These are phyloP conservation scores for Chesias legatella DNA, from an alignment of 2,888 invertebrate species.

Conservation along the genomic window DNA sequence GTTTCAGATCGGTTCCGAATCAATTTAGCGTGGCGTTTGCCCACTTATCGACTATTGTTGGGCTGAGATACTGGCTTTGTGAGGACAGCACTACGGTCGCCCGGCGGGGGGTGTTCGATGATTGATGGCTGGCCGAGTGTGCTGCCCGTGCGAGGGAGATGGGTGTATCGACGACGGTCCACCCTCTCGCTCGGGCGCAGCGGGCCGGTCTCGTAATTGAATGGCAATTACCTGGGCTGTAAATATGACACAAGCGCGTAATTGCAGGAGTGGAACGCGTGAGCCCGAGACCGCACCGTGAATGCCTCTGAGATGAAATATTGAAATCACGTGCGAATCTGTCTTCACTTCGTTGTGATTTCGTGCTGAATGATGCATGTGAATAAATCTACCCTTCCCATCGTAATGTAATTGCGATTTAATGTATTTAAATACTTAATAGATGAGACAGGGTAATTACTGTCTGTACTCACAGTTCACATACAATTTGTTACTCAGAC, in stretches of 20 bases:
- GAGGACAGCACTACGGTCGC: constrained; percentile 69
- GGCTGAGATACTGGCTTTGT: constrained; percentile 63
- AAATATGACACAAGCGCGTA: constrained; percentile 81
- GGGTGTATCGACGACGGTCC: constrained; percentile 36
- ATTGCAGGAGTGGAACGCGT: constrained; percentile 75
- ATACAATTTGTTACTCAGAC: not conserved
- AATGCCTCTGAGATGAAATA: constrained; percentile 68
- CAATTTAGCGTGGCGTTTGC: constrained; percentile 72
- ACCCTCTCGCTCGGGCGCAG: constrained; percentile 53
- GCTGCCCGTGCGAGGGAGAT: constrained; percentile 44
- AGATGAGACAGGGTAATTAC: not conserved
- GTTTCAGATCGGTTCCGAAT: constrained; percentile 60
- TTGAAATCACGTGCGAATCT: constrained; percentile 53
- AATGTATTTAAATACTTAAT: constrained; percentile 6
- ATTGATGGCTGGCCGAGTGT: constrained; percentile 74
- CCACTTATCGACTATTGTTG: constrained; percentile 77
- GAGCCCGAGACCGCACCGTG: constrained; percentile 65
- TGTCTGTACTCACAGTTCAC: too few relatives aligned
- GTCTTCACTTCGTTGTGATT: constrained; percentile 35
- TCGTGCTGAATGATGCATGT: constrained; percentile 18
- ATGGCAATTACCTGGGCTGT: constrained; percentile 81
- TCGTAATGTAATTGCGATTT: constrained; percentile 8
- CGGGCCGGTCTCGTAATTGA: constrained; percentile 75
- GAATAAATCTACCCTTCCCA: constrained; percentile 26
- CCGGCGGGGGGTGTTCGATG: constrained; percentile 76